Evolutionary conservation across 2,797 vertebrate species (phyloP).

Genomic region (Melanotaenia pygmaea): DNA sequence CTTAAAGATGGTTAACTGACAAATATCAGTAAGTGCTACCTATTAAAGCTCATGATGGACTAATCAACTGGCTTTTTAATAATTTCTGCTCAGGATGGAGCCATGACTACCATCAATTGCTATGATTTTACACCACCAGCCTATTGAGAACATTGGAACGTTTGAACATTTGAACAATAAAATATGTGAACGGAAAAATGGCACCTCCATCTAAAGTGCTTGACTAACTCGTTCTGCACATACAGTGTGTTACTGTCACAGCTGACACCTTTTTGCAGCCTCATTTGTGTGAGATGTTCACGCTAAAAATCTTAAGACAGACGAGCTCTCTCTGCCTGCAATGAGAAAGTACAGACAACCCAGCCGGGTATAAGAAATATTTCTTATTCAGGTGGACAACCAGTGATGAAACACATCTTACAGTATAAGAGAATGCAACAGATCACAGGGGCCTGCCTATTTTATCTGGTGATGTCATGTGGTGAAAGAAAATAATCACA

Average conservation of each 20-base stretch:
- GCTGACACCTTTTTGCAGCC: background rate
- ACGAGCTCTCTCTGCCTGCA: background rate
- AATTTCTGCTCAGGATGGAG: background rate
- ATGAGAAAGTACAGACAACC: conserved; percentile 46
- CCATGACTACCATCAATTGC: background rate
- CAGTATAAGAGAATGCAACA: conserved; percentile 54
- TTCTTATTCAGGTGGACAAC: conserved; percentile 73
- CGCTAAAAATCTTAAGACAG: background rate
- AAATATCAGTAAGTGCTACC: background rate
- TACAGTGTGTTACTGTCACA: background rate
- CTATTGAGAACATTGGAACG: background rate
- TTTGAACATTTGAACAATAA: background rate
- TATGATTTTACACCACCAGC: conserved; percentile 6
- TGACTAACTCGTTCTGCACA: conserved; percentile 5
- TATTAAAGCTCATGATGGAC: background rate
- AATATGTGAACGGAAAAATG: conserved; percentile 4
- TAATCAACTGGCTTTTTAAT: background rate
- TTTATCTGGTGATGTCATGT: conserved; percentile 22
- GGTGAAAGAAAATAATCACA: conserved; percentile 36
- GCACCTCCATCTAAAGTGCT: background rate
- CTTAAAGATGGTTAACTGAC: background rate
- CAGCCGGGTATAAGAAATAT: conserved; percentile 53
- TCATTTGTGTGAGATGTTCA: background rate
- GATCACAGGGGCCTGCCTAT: conserved; percentile 48
- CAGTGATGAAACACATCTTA: conserved; percentile 62